phyloP scores from a whole-genome alignment of 2,888 invertebrate species.

The Alloplasta piceator region DNA sequence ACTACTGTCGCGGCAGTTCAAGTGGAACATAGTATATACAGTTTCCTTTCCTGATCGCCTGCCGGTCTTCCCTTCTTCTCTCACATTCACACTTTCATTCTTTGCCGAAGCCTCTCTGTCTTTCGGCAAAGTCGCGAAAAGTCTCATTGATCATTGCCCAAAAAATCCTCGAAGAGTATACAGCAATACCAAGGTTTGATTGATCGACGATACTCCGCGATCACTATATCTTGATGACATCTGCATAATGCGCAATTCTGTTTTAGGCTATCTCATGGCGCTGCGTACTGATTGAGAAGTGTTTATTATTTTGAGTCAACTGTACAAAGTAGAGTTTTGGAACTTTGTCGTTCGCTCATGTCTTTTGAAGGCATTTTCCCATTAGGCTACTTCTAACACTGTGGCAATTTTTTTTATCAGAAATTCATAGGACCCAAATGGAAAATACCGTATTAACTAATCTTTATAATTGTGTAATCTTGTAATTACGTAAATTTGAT shows the following conservation, averaged over 20 bases:
- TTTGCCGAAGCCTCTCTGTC: background rate
- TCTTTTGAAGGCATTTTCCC: too few relatives aligned
- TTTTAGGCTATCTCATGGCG: background rate
- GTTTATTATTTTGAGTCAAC: too few relatives aligned
- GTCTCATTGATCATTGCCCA: conserved; percentile 56
- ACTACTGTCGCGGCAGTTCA: conserved; percentile 21
- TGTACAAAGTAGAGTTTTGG: too few relatives aligned
- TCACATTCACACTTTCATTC: conserved; percentile 23
- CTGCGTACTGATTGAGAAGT: too few relatives aligned
- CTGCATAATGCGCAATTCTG: background rate
- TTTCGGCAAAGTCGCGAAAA: conserved; percentile 37
- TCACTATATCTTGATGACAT: background rate
- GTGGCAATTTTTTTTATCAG: too few relatives aligned
- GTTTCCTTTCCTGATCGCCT: conserved; percentile 37
- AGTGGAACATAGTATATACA: conserved; percentile 36
- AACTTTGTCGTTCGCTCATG: too few relatives aligned
- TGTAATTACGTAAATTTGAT: too few relatives aligned
- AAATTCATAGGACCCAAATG: too few relatives aligned
- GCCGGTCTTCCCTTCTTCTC: conserved; percentile 31
- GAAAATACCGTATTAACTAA: too few relatives aligned
- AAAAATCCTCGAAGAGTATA: conserved; percentile 24
- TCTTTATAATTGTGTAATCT: too few relatives aligned
- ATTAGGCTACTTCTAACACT: too few relatives aligned
- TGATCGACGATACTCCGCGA: conserved; percentile 11
- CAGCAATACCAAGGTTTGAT: conserved; percentile 33